A percentile compares a stretch with the other conserved stretches of the same genome.
phyloP scores from a whole-genome alignment of 2,888 invertebrate species.

The Rhamnusium bicolor region DNA sequence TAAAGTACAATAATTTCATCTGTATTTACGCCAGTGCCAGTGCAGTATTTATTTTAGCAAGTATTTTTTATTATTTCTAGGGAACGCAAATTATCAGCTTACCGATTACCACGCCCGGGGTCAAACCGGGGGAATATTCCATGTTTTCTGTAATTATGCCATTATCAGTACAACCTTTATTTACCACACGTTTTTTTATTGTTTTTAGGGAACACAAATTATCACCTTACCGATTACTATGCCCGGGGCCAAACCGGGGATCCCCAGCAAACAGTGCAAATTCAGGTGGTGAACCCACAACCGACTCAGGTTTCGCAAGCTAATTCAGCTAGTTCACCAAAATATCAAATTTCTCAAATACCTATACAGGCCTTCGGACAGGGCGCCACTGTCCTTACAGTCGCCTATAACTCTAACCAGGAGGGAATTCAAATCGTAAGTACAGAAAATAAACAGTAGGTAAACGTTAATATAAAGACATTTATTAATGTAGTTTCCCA shows the following conservation, averaged over 20 bases:
- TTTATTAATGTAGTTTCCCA: neutral
- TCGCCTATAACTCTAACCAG: constrained; percentile 79
- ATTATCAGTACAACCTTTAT: neutral
- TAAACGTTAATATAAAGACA: neutral
- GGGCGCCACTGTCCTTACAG: constrained; percentile 81
- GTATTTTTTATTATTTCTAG: neutral
- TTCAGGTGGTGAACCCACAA: constrained; percentile 74
- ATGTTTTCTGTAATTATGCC: neutral
- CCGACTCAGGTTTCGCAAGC: constrained; percentile 64
- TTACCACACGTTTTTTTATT: neutral
- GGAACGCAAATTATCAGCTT: neutral
- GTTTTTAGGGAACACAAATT: constrained; percentile 74
- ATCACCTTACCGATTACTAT: constrained; percentile 86
- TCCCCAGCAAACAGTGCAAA: constrained; percentile 85
- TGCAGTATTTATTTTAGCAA: neutral
- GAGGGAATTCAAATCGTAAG: constrained; percentile 76
- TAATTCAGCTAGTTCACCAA: constrained; percentile 75
- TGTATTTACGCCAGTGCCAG: neutral
- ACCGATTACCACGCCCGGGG: neutral
- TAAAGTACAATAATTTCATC: neutral
- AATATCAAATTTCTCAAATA: constrained; percentile 83
- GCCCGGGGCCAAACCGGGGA: constrained; percentile 84
- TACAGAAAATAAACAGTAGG: constrained; percentile 50
- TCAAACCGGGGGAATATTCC: neutral
- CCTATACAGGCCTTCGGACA: constrained; percentile 84